A percentile compares a stretch with the other conserved stretches of the same genome.
Evolutionary conservation across 2,888 invertebrate species (phyloP).

Genomic region (Dynastes tityus): DNA sequence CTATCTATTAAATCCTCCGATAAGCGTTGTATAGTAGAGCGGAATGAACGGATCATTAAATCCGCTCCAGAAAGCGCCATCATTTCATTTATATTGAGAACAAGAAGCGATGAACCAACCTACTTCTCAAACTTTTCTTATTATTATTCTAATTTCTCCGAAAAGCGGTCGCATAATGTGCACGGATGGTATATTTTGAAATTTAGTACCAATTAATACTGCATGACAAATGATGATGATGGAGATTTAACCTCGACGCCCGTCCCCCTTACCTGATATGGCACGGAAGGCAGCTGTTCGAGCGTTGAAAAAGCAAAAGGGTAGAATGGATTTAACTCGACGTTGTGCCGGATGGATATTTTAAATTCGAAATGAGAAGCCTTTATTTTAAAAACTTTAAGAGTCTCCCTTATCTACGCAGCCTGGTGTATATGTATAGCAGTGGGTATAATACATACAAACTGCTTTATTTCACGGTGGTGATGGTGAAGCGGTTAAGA

Average conservation of each 20-base stretch:
- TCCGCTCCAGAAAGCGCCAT: not conserved
- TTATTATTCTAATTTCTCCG: slow-evolving; percentile 43
- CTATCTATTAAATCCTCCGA: not conserved
- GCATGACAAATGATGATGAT: slow-evolving; percentile 31
- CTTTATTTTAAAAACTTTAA: slow-evolving; percentile 6
- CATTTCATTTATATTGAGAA: not conserved
- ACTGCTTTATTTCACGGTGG: not conserved
- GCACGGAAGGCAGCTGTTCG: not conserved
- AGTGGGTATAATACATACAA: not conserved
- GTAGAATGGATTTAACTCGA: not conserved
- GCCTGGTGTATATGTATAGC: not conserved
- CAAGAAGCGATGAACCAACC: slow-evolving; percentile 1
- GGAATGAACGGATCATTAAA: slow-evolving; percentile 5
- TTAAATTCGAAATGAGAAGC: slow-evolving; percentile 8
- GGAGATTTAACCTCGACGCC: not conserved
- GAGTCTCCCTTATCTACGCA: not conserved
- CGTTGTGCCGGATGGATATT: not conserved
- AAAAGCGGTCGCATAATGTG: slow-evolving; percentile 5
- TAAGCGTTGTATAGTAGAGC: not conserved
- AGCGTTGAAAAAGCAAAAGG: not conserved
- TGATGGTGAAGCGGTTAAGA: not conserved
- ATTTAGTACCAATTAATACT: slow-evolving; percentile 34
- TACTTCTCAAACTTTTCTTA: slow-evolving; percentile 35
- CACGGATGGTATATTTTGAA: slow-evolving; percentile 17
- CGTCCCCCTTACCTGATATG: not conserved